Evolutionary conservation across 2,888 invertebrate species (phyloP).

Genomic region (Plemyria rubiginata): DNA sequence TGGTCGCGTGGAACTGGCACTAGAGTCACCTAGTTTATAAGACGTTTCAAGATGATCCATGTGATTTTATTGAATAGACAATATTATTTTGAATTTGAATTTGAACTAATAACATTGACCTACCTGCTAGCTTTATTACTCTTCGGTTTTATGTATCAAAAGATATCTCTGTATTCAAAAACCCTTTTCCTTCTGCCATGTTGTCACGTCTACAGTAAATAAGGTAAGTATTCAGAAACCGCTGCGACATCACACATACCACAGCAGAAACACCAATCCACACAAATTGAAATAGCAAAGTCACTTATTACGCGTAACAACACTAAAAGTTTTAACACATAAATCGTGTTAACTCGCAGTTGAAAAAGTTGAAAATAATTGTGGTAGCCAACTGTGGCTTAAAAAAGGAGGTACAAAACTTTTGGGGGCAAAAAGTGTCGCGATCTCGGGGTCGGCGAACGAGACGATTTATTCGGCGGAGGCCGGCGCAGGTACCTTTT

Average conservation of each 20-base stretch:
- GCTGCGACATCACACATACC: neutral
- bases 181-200: no score
- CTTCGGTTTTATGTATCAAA: no score
- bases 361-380: conserved; percentile 82
- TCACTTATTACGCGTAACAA: conserved; percentile 42
- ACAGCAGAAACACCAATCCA: conserved; percentile 13
- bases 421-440: conserved; percentile 76
- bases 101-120: no score
- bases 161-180: no score
- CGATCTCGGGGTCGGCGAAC: conserved; percentile 66
- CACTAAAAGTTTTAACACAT: conserved; percentile 67
- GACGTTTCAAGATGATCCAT: no score
- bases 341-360: conserved; percentile 64
- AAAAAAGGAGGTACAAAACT: conserved; percentile 70
- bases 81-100: no score
- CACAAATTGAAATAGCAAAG: conserved; percentile 34
- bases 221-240: neutral
- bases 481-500: conserved; percentile 55
- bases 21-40: no score
- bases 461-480: conserved; percentile 68
- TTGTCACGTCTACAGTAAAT: neutral
- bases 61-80: no score
- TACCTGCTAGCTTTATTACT: no score
- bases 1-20: no score
- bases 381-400: conserved; percentile 62